Percentiles rank a stretch among this genome's conserved stretches.
Conservation (phyloP, 2,113 vertebrate species). For the Chroicocephalus ridibundus region DNA sequence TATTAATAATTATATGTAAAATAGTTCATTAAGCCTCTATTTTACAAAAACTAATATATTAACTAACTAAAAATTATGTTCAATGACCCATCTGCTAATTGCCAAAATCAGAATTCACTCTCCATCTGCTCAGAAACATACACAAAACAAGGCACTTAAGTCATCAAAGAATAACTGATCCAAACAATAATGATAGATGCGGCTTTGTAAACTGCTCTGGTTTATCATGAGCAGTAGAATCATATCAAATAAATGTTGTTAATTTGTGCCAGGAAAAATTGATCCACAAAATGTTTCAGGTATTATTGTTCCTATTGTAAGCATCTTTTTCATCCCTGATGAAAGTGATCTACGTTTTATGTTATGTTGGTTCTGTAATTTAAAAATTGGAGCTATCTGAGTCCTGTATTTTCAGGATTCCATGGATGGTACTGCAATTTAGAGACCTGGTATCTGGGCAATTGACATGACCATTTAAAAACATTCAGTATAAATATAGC, state of each 20-base stretch:
- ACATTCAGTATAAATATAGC: background rate
- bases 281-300: background rate
- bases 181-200: background rate
- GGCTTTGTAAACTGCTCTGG: background rate
- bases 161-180: background rate
- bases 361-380: background rate
- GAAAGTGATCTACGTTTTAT: background rate
- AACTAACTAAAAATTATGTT: background rate
- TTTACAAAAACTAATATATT: conserved; percentile 1
- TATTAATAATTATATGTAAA: conserved; percentile 19
- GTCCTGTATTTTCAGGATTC: background rate
- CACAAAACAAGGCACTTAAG: background rate
- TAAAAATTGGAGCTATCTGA: background rate
- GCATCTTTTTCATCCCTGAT: background rate
- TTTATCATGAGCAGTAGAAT: background rate
- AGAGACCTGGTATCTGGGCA: background rate
- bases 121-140: conserved; percentile 26
- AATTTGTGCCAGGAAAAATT: background rate
- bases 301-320: background rate
- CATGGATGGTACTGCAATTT: background rate
- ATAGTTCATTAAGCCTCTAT: background rate
- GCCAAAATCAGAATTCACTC: conserved; percentile 5
- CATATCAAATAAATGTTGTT: background rate
- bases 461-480: background rate
- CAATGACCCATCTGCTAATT: conserved; percentile 26